Evolutionary conservation across 2,797 vertebrate species (phyloP), one percentile per base, ranked within the genome.

Genomic region (Tiaroga cobitis): DNA sequence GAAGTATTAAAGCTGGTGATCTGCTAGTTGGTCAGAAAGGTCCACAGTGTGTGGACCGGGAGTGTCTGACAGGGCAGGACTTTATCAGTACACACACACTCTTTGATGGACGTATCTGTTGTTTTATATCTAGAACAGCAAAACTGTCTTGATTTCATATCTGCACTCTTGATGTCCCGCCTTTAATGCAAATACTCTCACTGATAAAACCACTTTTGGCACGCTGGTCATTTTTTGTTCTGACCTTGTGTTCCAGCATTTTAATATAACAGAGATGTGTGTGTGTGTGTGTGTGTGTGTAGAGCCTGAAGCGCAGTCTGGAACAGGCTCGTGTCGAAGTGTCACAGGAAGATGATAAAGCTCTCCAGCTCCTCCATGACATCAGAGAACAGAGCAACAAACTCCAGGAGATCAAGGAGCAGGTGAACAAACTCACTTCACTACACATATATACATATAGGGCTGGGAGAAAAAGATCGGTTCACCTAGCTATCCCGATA

Each of bases 291-390:
- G 81, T 87, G 67, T 85, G 34, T 86, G 61, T 88, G 4, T 83
- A 99, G 98, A 99, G 98, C 95, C 95, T 99, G 90, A 99, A 99
- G 95, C 97, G 96, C 90, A 99, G 98, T 95, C 94, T 99, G 96
- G 98, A 99, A 89, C 98, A 99, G 94, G 98, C 98, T 59, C 96
- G 98, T 81, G 97, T 98, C 95, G 98, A 99, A 85, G 98, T 99
- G 88, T 97, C 98, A 90, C 97, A 98, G 94, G 98, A 99, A 93
- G 98, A 99, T 81, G 98, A 99, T 92, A 99, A 99, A 93, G 98
- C 98, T 0, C 95, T 99, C 82, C 97, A 99, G 93, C 97, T 99
- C 85, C 97, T 99, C 86, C 97, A 99, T 74, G 98, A 99, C 94
- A 99, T 99, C 94, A 94, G 98, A 90, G 98, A 99, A 92, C 98